A percentile compares a stretch with the other conserved stretches of the same genome.
Evolutionary conservation across 2,797 vertebrate genomes (phyloP).

Genomic region (Distichodus sexfasciatus): DNA sequence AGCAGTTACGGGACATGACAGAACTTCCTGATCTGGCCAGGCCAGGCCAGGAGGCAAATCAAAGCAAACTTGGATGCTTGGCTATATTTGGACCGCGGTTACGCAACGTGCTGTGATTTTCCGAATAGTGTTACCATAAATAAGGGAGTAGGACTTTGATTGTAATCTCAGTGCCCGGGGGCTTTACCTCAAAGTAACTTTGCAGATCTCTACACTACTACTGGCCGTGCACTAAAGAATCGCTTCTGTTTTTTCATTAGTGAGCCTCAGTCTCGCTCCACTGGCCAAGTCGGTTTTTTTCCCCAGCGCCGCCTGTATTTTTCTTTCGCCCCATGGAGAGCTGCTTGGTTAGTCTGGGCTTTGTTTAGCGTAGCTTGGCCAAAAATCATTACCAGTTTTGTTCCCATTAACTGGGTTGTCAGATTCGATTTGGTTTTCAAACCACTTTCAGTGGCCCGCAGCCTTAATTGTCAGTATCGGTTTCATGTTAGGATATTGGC

Average conservation of each 20-base stretch:
- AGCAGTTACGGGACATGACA: background rate
- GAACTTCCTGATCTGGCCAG: slow-evolving; percentile 13
- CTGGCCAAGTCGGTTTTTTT: background rate
- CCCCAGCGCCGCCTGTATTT: background rate
- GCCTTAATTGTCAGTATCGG: too few relatives aligned
- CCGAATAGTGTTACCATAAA: slow-evolving; percentile 7
- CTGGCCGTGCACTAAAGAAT: background rate
- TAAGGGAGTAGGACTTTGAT: background rate
- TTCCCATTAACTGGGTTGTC: too few relatives aligned
- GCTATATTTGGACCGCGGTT: slow-evolving; percentile 14
- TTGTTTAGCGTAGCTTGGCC: background rate
- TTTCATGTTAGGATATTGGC: background rate
- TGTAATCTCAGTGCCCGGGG: background rate
- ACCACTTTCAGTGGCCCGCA: too few relatives aligned
- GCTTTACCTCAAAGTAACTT: background rate
- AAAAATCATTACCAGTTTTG: background rate
- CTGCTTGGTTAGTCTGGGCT: background rate
- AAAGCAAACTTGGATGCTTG: slow-evolving; percentile 15
- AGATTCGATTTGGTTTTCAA: too few relatives aligned
- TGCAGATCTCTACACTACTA: background rate
- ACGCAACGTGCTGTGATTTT: slow-evolving; percentile 3
- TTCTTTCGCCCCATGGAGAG: background rate
- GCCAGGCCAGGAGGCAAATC: background rate
- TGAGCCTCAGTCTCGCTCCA: background rate
- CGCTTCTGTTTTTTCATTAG: background rate